These are phyloP conservation scores for Agrotis segetum DNA, from an alignment of 2,888 invertebrate species.

Conservation along the genomic window DNA sequence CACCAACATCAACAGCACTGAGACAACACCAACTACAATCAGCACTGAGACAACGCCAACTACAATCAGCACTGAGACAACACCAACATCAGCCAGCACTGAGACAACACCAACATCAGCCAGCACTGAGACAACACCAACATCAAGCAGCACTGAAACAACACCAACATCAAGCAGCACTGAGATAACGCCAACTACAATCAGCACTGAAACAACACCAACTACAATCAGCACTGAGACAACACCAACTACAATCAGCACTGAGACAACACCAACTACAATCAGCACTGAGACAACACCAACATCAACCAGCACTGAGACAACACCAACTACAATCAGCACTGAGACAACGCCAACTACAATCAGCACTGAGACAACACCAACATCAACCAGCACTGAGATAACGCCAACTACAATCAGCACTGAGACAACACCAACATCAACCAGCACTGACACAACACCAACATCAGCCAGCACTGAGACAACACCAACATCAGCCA, in stretches of 20 bases:
- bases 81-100: neutral
- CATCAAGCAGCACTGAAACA: neutral
- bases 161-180: neutral
- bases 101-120: neutral
- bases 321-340: neutral
- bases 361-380: neutral
- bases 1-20: neutral
- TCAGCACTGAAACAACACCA: neutral
- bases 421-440: rapidly evolving
- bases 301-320: neutral
- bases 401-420: neutral
- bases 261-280: neutral
- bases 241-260: neutral
- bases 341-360: neutral
- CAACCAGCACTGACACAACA: neutral
- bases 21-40: neutral
- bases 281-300: no score
- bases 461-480: neutral
- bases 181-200: neutral
- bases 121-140: neutral
- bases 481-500: neutral
- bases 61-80: neutral
- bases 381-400: neutral
- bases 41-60: neutral
- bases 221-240: neutral